Conservation (phyloP, 2,113 vertebrate species). For the Pipra filicauda region DNA sequence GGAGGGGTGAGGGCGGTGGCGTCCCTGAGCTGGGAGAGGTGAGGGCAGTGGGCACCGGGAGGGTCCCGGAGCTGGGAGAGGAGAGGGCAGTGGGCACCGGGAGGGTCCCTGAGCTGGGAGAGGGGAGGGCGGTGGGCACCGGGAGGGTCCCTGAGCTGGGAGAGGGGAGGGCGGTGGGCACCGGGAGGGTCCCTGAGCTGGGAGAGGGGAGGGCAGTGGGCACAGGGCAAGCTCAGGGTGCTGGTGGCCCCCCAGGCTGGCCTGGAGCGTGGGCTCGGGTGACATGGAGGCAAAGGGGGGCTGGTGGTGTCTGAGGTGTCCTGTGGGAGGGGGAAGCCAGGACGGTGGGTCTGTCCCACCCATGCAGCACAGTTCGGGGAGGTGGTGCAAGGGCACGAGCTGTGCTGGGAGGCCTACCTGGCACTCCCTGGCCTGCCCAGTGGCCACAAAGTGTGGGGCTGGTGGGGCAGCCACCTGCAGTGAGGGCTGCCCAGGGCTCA, state of each 20-base stretch:
- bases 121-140: background rate
- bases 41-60: no score
- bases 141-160: no score
- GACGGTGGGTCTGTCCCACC: no score
- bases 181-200: no score
- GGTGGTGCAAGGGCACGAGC: background rate
- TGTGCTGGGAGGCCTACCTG: background rate
- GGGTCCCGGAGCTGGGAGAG: no score
- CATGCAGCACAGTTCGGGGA: rapidly evolving
- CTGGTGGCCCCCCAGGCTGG: background rate
- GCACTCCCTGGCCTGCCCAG: background rate
- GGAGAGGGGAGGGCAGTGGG: background rate
- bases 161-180: background rate
- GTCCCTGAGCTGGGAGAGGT: no score
- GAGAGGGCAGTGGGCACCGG: background rate
- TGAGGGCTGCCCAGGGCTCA: background rate
- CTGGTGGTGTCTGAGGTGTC: background rate
- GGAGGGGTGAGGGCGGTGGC: background rate
- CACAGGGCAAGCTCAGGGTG: background rate
- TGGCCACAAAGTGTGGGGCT: background rate
- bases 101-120: background rate
- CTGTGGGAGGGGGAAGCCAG: no score
- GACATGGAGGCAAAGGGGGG: rapidly evolving
- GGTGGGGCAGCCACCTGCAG: background rate
- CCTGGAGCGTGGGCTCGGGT: background rate